A percentile compares a stretch with the other conserved stretches of the same genome.
These are phyloP conservation scores for Plemyria rubiginata DNA, from an alignment of 2,888 invertebrate genomes.

Conservation along the genomic window DNA sequence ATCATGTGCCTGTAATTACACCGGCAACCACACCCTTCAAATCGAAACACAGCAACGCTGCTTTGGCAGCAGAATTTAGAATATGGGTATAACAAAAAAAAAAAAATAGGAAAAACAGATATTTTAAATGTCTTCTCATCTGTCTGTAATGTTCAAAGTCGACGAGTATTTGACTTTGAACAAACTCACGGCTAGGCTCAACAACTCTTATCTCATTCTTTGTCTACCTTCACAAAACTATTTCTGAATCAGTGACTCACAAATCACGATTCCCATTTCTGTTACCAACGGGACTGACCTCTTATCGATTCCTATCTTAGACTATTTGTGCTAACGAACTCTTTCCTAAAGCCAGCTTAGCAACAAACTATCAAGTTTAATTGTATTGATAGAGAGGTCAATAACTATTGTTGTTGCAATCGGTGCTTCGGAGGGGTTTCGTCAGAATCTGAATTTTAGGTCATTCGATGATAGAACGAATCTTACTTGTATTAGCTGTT, in stretches of 20 bases:
- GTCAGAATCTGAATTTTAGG: conserved; percentile 9
- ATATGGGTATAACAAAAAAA: no score
- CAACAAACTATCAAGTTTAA: conserved; percentile 18
- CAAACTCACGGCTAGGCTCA: no score
- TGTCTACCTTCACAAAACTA: background rate
- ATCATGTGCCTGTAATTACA: no score
- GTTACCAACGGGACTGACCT: conserved; percentile 15
- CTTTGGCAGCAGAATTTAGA: no score
- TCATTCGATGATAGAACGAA: background rate
- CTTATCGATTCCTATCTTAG: conserved; percentile 17
- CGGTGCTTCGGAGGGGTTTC: background rate
- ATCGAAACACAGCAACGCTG: no score
- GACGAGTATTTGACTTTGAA: no score
- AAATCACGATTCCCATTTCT: background rate
- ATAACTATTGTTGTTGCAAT: conserved; percentile 11
- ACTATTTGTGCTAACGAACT: conserved; percentile 25
- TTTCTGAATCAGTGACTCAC: background rate
- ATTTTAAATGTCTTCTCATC: no score
- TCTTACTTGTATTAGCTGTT: background rate
- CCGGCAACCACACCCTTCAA: no score
- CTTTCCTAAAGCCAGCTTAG: background rate
- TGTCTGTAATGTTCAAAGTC: no score
- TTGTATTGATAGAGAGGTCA: conserved; percentile 25
- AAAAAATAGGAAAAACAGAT: no score
- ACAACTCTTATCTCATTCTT: background rate